These are phyloP conservation scores for Helicoverpa assulta DNA, from an alignment of 2,888 invertebrate genomes.

Conservation along the genomic window DNA sequence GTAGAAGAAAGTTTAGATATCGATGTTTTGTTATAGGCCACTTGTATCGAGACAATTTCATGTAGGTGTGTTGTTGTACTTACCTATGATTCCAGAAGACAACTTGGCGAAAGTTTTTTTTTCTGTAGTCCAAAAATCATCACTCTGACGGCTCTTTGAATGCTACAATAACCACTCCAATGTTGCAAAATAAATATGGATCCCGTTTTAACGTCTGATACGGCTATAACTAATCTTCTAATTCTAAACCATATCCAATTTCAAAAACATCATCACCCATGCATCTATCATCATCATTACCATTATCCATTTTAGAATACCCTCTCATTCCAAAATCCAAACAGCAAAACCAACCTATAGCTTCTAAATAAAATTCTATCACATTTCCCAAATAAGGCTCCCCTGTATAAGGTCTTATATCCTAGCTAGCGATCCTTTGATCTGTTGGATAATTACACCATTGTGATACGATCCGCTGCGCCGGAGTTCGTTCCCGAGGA, in stretches of 20 bases:
- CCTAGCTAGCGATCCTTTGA: slow-evolving; percentile 64
- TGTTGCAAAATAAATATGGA: too few relatives aligned
- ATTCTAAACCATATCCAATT: too few relatives aligned
- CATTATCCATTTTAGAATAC: too few relatives aligned
- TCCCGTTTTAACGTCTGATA: too few relatives aligned
- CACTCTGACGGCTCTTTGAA: too few relatives aligned
- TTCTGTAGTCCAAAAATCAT: not conserved
- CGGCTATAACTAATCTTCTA: too few relatives aligned
- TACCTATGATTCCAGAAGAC: too few relatives aligned
- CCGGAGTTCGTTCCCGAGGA: slow-evolving; percentile 55
- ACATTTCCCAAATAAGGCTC: slow-evolving; percentile 36
- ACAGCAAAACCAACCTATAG: not conserved
- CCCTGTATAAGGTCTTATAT: slow-evolving; percentile 62
- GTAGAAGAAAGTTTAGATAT: slow-evolving; percentile 29
- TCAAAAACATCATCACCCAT: too few relatives aligned
- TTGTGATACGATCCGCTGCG: slow-evolving; percentile 67
- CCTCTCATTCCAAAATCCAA: too few relatives aligned
- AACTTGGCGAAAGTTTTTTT: not conserved
- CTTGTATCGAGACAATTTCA: slow-evolving; percentile 13
- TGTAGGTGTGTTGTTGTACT: not conserved
- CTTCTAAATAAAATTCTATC: slow-evolving; percentile 3
- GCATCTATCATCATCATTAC: too few relatives aligned
- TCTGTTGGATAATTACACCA: slow-evolving; percentile 75
- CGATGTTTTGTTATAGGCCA: slow-evolving; percentile 27
- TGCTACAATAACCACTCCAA: too few relatives aligned